Percentiles rank a stretch among this genome's conserved stretches.
These are phyloP conservation scores for Leptopilina boulardi DNA, from an alignment of 1,140 invertebrate species.

Conservation along the genomic window DNA sequence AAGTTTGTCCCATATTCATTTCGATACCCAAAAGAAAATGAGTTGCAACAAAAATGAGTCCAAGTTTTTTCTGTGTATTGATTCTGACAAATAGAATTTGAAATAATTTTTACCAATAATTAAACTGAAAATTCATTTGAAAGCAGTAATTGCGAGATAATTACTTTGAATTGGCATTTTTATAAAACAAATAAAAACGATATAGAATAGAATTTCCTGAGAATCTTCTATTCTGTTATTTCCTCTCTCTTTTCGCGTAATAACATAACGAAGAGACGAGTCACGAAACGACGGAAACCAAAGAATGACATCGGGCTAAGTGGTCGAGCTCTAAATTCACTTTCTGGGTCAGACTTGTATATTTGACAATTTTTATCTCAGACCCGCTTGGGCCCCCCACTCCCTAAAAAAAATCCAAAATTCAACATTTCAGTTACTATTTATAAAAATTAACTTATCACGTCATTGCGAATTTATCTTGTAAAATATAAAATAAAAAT, in stretches of 20 bases:
- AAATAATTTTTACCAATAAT: background rate
- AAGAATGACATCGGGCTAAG: slow-evolving; percentile 47
- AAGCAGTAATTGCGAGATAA: slow-evolving; percentile 15
- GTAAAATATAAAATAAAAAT: slow-evolving; percentile 33
- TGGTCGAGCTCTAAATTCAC: slow-evolving; percentile 44
- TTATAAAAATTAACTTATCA: background rate
- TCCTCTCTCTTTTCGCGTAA: slow-evolving; percentile 34
- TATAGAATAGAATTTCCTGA: slow-evolving; percentile 14
- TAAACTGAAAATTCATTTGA: background rate
- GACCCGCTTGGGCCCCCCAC: slow-evolving; percentile 50
- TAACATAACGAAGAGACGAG: slow-evolving; percentile 12
- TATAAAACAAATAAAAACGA: slow-evolving; percentile 14
- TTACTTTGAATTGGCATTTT: slow-evolving; percentile 3
- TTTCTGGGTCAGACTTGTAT: slow-evolving; percentile 52
- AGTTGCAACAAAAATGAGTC: too few species aligned
- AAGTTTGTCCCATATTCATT: too few species aligned
- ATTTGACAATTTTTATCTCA: slow-evolving; percentile 43
- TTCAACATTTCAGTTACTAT: background rate
- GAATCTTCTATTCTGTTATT: slow-evolving; percentile 43
- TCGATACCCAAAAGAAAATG: too few species aligned
- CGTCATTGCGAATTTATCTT: slow-evolving; percentile 29
- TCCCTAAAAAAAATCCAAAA: slow-evolving; percentile 45
- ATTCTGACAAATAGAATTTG: background rate
- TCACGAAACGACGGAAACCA: slow-evolving; percentile 39
- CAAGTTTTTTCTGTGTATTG: too few species aligned